Conservation (phyloP, 2,888 invertebrate genomes). For the Agriotes lineatus region DNA sequence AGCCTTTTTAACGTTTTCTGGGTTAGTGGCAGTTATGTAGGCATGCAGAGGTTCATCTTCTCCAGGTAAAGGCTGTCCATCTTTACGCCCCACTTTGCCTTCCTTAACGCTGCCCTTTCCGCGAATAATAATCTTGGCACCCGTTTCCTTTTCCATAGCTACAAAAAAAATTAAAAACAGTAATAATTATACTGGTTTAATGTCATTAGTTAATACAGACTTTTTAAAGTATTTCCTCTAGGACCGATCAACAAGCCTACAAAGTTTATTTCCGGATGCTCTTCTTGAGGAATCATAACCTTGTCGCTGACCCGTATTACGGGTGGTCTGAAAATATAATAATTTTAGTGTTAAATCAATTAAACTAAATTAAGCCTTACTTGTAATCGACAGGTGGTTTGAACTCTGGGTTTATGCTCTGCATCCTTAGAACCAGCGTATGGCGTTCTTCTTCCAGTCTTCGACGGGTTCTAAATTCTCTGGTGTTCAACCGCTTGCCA, state of each 20-base stretch:
- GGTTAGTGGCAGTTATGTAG: constrained; percentile 97
- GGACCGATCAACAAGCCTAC: constrained; percentile 98
- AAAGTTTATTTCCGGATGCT: constrained; percentile 99
- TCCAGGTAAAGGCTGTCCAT: constrained; percentile 98
- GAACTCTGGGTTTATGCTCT: constrained; percentile 94
- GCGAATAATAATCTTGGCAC: constrained; percentile 97
- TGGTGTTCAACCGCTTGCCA: constrained; percentile 98
- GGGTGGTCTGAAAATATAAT: constrained; percentile 97
- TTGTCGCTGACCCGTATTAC: constrained; percentile 97
- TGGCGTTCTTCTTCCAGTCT: constrained; percentile 98
- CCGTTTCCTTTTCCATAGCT: constrained; percentile 95
- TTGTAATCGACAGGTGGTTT: constrained; percentile 99
- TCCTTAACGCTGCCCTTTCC: constrained; percentile 99
- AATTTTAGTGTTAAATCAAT: too few relatives aligned
- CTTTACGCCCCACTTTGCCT: constrained; percentile 95
- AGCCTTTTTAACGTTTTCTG: constrained; percentile 96
- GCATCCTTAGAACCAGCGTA: constrained; percentile 89
- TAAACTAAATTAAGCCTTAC: too few relatives aligned
- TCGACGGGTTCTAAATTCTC: constrained; percentile 97
- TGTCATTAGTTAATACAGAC: constrained; percentile 66
- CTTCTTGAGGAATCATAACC: constrained; percentile 99
- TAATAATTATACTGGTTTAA: too few relatives aligned
- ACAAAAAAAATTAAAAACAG: too few relatives aligned
- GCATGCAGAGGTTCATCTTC: constrained; percentile 99
- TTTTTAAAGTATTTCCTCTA: constrained; percentile 97